Evolutionary conservation across 2,113 vertebrate species (phyloP).

Genomic region (Zapus hudsonius): DNA sequence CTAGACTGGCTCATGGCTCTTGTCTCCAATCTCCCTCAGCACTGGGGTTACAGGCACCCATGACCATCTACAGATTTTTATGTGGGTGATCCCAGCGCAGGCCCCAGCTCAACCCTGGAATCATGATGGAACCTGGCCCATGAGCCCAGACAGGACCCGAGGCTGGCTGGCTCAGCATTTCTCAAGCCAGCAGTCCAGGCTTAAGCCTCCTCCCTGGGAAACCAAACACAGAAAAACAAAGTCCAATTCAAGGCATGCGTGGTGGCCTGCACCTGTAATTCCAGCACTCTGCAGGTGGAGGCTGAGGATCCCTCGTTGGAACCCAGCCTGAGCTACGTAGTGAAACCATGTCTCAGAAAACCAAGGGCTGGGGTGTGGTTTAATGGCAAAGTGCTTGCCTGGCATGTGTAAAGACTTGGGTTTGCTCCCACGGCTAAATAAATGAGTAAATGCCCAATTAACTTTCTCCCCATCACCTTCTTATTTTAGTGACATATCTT

Average conservation of each 20-base stretch:
- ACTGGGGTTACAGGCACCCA: too few species aligned
- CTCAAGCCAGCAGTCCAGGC: background rate
- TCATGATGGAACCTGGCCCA: background rate
- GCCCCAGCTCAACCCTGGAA: background rate
- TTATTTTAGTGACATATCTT: background rate
- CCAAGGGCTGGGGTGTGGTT: background rate
- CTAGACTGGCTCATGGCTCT: too few species aligned
- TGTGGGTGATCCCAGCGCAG: background rate
- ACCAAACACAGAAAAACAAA: constrained; percentile 6
- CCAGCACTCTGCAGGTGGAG: background rate
- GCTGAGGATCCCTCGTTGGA: background rate
- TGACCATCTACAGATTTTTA: too few species aligned
- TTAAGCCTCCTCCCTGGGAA: background rate
- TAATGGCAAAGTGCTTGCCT: background rate
- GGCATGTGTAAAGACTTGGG: background rate
- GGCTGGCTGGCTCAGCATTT: background rate
- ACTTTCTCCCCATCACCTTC: background rate
- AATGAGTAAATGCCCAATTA: background rate
- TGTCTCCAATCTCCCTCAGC: too few species aligned
- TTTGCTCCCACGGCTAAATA: background rate
- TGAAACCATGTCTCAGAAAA: background rate
- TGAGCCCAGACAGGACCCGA: background rate
- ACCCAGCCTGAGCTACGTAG: background rate
- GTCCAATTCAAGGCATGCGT: background rate
- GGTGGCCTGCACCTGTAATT: background rate